Base-by-base conservation (phyloP, 2,888 invertebrate species). In the Drosophila dives region DNA sequence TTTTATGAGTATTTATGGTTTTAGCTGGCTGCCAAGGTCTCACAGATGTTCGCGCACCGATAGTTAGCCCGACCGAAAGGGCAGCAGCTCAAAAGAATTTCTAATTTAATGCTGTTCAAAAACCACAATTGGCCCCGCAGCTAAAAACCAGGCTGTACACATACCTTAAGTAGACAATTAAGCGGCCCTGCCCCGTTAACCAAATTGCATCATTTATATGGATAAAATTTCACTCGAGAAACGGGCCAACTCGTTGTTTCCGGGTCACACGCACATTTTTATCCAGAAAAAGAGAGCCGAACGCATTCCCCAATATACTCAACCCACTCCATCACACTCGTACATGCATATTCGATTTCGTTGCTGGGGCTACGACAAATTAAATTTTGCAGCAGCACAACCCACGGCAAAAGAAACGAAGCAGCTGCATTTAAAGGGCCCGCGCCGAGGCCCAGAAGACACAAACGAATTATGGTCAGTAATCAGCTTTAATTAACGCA, bases 401-500 rank as follows among this genome's bases (percentile, higher is more conserved):
- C 72, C 61, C 26, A 69, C 29, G 83, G 88, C 42, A 48, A 51
- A 48, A 49, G 29, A 55, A 59, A 62, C 75, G 72, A 68, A 71
- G 71, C 68, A 68, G 7, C 29, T 26, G 10, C 56, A 64, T 68
- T 77, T 63, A 70, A 85, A 87, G 85, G 69, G 83, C 67, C 82
- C 72, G 81, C 72, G 26, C 38, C 60, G 26, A 17, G 51, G 64
- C 81, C 84, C 72, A 56, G 71, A 80, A 78, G 88, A 78, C 74
- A 76, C 74, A 75, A 81, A 86, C 90, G 88, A 85, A 86, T 86
- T 88, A 90, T 77, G 62, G n/a, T 36, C 65, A 62, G 86, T 88
- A 85, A 86, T 90, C 86, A 77, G 83, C 72, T 77, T 90, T 83
- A 90, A 90, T 86, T 88, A 86, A 88, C 83, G 81, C 85, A 72